Percentiles rank a stretch among this genome's conserved stretches.
Conservation (phyloP, 2,888 invertebrate genomes). For the Dicyrtoma fusca region DNA sequence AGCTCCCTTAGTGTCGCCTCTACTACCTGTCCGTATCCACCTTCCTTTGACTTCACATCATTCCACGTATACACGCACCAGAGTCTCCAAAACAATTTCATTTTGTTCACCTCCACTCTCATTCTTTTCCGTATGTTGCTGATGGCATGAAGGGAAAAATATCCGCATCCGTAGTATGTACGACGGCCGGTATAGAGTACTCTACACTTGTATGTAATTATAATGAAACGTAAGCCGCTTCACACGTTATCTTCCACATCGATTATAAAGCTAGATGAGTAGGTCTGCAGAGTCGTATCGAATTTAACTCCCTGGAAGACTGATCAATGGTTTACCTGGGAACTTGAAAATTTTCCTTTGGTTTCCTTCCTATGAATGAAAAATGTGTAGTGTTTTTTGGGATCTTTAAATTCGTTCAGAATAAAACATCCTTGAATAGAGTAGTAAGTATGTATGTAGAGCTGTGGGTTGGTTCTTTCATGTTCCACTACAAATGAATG, state of each 20-base stretch:
- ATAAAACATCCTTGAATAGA: too few relatives aligned
- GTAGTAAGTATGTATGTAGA: too few relatives aligned
- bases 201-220: too few relatives aligned
- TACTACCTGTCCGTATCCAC: not conserved
- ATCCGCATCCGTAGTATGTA: too few relatives aligned
- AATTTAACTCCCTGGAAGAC: conserved; percentile 2
- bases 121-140: too few relatives aligned
- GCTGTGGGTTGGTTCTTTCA: too few relatives aligned
- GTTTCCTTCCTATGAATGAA: not conserved
- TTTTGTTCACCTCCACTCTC: not conserved
- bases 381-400: conserved; percentile 1
- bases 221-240: too few relatives aligned
- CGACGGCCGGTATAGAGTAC: too few relatives aligned
- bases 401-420: not conserved
- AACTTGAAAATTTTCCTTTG: conserved; percentile 7
- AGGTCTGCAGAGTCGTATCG: too few relatives aligned
- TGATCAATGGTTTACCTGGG: conserved; percentile 25
- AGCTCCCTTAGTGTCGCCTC: conserved; percentile 20
- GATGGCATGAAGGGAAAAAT: too few relatives aligned
- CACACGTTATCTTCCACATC: too few relatives aligned
- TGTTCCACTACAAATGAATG: not conserved
- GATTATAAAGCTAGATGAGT: too few relatives aligned
- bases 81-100: not conserved
- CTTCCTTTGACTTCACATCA: conserved; percentile 30
- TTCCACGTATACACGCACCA: conserved; percentile 10